These are phyloP conservation scores for Ianthella basta DNA, from an alignment of 37 sponge, comb jelly and placozoan genomes.

Conservation along the genomic window DNA sequence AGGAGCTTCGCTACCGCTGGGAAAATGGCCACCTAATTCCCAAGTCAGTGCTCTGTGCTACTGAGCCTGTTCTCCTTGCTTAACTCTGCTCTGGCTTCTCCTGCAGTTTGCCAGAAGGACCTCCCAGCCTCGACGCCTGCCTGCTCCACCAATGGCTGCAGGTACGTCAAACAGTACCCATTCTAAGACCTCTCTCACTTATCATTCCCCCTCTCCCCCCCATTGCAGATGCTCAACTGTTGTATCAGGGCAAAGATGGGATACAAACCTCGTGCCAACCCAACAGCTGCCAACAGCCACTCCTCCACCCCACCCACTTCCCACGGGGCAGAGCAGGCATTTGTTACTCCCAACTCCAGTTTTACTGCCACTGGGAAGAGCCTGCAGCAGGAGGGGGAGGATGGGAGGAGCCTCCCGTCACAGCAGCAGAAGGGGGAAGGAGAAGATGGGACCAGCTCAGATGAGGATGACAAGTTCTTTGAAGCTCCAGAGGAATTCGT, in stretches of 20 bases:
- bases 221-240: conserved; percentile 84
- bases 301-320: neutral
- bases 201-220: neutral
- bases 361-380: neutral
- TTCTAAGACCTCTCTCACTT: neutral
- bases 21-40: conserved; percentile 69
- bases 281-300: neutral
- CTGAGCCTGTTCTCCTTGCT: neutral
- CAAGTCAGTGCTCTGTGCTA: conserved; percentile 39
- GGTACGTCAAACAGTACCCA: conserved; percentile 10
- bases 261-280: neutral
- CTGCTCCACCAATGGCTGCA: conserved; percentile 94
- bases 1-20: conserved; percentile 86
- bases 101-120: conserved; percentile 35
- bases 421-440: neutral
- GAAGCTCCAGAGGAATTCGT: conserved; percentile 68
- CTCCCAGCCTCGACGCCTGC: conserved; percentile 71
- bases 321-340: neutral
- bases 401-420: neutral
- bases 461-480: conserved; percentile 71
- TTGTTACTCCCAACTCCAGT: conserved; percentile 36
- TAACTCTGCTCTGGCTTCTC: neutral
- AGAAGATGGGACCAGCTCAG: neutral
- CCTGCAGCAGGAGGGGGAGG: neutral
- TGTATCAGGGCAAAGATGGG: conserved; percentile 76